Percentiles rank a stretch among this genome's conserved stretches.
These are phyloP conservation scores for Nasonia oneida DNA, from an alignment of 2,888 invertebrate species.

Conservation along the genomic window DNA sequence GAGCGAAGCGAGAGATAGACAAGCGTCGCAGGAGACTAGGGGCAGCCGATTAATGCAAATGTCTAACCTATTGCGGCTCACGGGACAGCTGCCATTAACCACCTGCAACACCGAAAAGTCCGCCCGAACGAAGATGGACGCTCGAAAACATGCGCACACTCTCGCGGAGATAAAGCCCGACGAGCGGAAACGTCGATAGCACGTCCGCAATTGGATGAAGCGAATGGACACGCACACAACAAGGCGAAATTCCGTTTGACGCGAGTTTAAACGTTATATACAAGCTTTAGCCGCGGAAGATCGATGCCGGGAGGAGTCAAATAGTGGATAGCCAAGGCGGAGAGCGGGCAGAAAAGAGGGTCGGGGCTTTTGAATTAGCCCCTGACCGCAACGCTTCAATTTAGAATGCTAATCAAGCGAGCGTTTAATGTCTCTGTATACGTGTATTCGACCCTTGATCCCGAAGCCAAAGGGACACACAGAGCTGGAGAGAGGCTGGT, in stretches of 20 bases:
- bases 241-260: too few species aligned
- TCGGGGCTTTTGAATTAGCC: conserved; percentile 30
- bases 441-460: conserved; percentile 68
- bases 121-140: conserved; percentile 10
- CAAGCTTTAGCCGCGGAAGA: background rate
- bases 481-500: background rate
- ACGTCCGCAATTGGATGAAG: background rate
- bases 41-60: conserved; percentile 76
- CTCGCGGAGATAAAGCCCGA: background rate
- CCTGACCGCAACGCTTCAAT: conserved; percentile 77
- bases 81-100: conserved; percentile 52
- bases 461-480: background rate
- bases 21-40: conserved; percentile 10
- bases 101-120: conserved; percentile 9
- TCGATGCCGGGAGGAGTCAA: conserved; percentile 17
- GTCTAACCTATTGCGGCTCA: conserved; percentile 73
- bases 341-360: conserved; percentile 36
- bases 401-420: conserved; percentile 78
- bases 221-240: background rate
- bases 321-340: conserved; percentile 25
- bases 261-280: background rate
- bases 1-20: conserved; percentile 17
- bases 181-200: conserved; percentile 10
- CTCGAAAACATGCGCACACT: background rate
- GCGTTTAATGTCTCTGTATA: conserved; percentile 75